phyloP scores from a whole-genome alignment of 2,888 invertebrate genomes.

The Eilema caniola region DNA sequence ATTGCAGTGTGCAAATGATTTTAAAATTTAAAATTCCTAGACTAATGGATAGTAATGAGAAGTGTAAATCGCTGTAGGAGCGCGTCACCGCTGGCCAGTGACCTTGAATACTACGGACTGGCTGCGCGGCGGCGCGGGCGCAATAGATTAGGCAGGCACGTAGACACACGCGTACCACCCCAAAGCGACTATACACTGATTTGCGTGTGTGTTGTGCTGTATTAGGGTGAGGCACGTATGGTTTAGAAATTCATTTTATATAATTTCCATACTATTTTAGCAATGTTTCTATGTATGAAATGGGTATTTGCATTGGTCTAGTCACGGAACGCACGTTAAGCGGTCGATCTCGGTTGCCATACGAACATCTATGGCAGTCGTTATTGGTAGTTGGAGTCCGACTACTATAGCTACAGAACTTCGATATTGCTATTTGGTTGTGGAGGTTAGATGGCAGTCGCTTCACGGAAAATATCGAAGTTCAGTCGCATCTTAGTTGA shows the following conservation, averaged over 20 bases:
- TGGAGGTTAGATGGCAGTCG: too few species aligned
- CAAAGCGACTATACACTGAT: constrained; percentile 41
- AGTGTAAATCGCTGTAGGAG: constrained; percentile 74
- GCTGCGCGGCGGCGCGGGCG: constrained; percentile 62
- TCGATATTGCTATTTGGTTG: too few species aligned
- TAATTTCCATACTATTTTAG: background rate
- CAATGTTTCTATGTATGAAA: too few species aligned
- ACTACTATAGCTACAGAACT: too few species aligned
- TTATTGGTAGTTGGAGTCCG: too few species aligned
- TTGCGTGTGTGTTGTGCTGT: constrained; percentile 47
- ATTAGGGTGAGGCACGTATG: constrained; percentile 46
- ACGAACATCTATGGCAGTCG: too few species aligned
- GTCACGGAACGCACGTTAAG: too few species aligned
- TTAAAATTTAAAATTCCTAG: constrained; percentile 39
- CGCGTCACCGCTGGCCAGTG: constrained; percentile 77
- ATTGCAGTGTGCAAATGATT: constrained; percentile 19
- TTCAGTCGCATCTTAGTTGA: too few species aligned
- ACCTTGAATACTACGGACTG: constrained; percentile 74
- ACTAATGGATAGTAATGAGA: constrained; percentile 63
- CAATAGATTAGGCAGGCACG: constrained; percentile 73
- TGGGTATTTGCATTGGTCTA: too few species aligned
- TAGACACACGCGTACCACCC: constrained; percentile 54
- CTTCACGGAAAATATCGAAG: too few species aligned
- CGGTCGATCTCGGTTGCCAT: too few species aligned
- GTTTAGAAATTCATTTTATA: constrained; percentile 14